Evolutionary conservation across 2,797 vertebrate species (phyloP), one percentile per base, ranked within the genome.

Genomic region (Arctocebus calabarensis): DNA sequence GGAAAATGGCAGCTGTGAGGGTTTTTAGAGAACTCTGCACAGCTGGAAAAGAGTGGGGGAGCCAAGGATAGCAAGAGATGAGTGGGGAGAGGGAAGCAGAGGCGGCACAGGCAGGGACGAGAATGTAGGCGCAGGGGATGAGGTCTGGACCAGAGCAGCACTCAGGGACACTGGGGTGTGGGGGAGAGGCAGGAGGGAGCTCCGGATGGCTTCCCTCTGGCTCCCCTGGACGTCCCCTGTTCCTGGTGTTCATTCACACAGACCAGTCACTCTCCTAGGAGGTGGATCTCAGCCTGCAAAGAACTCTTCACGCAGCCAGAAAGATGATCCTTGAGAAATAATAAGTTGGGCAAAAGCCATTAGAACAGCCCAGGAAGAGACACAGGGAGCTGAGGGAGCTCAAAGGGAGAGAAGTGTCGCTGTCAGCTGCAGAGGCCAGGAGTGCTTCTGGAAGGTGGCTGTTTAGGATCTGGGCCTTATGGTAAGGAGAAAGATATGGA

Each of bases 401-500:
- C 5, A 14, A 55, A n/a, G 29, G 6, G 62, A 57, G 27, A 40
- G 37, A 79, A 66, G 57, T 0, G 0, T 45, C 14, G 0, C 37
- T 57, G 75, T 48, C 14, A 19, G 68, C n/a, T 32, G 22, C 61
- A 73, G 25, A 34, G 27, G 27, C 20, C 57, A 12, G 29, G 61
- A 13, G 43, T 4, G 27, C 32, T 88, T 59, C 20, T n/a, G 34
- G 34, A 79, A 25, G 10, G 9, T 0, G 1, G 20, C 1, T 13
- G 4, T n/a, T 62, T 19, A 66, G 66, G 71, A n/a, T 16, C 37
- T 34, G 16, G 43, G 78, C 23, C 4, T 95, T 57, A 17, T 1
- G 7, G 16, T 62, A 85, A 89, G 71, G 59, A 86, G 64, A 52
- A 64, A 83, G 77, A 66, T 19, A 13, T 0, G 32, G 29, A 25